Conservation (phyloP, 2,888 invertebrate species). For the Ellobium chinense region DNA sequence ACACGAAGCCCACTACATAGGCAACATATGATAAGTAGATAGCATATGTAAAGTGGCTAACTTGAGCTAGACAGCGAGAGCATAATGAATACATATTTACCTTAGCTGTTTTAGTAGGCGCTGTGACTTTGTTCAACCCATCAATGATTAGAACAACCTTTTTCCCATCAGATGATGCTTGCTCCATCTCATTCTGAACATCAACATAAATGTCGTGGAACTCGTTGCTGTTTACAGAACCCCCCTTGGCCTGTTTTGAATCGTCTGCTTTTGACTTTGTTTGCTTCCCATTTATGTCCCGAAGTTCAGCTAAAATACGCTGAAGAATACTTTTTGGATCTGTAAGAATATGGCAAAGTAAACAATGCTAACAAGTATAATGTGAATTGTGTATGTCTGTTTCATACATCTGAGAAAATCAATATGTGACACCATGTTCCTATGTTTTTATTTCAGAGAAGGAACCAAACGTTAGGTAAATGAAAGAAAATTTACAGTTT, state of each 20-base stretch:
- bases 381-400: too few relatives aligned
- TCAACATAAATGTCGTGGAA: conserved; percentile 41
- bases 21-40: too few relatives aligned
- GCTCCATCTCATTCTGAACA: conserved; percentile 38
- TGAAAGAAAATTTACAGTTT: too few relatives aligned
- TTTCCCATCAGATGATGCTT: conserved; percentile 7
- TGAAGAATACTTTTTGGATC: conserved; percentile 56
- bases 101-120: conserved; percentile 46
- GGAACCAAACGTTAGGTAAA: too few relatives aligned
- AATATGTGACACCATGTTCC: too few relatives aligned
- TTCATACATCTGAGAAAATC: too few relatives aligned
- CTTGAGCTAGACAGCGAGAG: too few relatives aligned
- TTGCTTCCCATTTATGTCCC: conserved; percentile 34
- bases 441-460: too few relatives aligned
- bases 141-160: conserved; percentile 44
- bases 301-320: conserved; percentile 54
- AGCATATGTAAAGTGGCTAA: too few relatives aligned
- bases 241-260: conserved; percentile 15
- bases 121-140: conserved; percentile 34
- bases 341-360: too few relatives aligned
- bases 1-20: too few relatives aligned
- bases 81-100: conserved; percentile 30
- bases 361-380: too few relatives aligned
- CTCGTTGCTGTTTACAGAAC: conserved; percentile 12
- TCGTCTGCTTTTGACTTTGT: conserved; percentile 28